Percentiles rank a stretch among this genome's conserved stretches.
Conservation (phyloP, 2,113 vertebrate species). For the Mus pahari region DNA sequence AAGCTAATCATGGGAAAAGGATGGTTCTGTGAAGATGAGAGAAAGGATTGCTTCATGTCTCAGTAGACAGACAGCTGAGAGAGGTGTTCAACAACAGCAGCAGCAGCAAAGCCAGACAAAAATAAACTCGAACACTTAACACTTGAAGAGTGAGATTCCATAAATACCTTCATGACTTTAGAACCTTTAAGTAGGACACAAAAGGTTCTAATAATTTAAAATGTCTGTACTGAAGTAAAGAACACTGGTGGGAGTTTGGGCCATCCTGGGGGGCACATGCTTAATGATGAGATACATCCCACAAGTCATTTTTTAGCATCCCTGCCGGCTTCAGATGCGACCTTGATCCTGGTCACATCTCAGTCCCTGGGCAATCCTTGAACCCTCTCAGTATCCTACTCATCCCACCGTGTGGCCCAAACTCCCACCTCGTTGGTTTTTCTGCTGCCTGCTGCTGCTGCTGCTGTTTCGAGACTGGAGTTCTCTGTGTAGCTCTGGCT, state of each 20-base stretch:
- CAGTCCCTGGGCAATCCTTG: not conserved
- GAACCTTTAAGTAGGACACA: conserved; percentile 10
- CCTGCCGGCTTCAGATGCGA: not conserved
- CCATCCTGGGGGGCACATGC: conserved; percentile 92
- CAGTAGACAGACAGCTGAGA: conserved; percentile 92
- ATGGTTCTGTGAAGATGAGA: conserved; percentile 93
- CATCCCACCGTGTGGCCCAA: not conserved
- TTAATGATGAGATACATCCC: conserved; percentile 91
- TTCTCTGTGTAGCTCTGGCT: not conserved
- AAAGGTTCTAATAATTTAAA: not conserved
- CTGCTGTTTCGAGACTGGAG: not conserved
- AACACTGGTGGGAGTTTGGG: not conserved
- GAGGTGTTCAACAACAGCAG: conserved; percentile 89
- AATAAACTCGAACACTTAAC: not conserved
- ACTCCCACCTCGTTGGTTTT: not conserved
- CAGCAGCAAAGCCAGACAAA: not conserved
- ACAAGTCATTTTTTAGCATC: conserved; percentile 94
- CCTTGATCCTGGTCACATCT: not conserved
- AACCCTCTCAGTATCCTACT: not conserved
- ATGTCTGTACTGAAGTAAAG: not conserved
- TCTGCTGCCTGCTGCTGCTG: not conserved
- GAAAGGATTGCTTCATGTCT: conserved; percentile 94
- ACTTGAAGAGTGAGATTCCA: not conserved
- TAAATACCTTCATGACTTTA: not conserved
- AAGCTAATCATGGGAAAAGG: conserved; percentile 93